Percentiles rank a stretch among this genome's conserved stretches.
Evolutionary conservation across 2,888 invertebrate species (phyloP).

Genomic region (Myathropa florea): DNA sequence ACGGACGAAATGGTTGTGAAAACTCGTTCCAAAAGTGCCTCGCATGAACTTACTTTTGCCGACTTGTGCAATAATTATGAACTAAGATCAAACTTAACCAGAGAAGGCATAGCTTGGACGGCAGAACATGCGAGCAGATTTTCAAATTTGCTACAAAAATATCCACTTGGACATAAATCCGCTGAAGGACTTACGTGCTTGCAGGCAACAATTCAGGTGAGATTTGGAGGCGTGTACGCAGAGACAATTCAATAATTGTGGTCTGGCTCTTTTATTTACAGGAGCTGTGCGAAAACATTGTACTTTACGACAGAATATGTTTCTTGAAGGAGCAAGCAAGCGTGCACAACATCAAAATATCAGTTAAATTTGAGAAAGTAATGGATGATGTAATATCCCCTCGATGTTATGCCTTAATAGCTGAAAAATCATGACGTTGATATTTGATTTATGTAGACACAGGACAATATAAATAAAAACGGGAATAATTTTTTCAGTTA

Average conservation of each 20-base stretch:
- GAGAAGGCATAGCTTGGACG: constrained; percentile 72
- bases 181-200: constrained; percentile 79
- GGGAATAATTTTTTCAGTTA: background rate
- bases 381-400: constrained; percentile 85
- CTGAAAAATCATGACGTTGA: constrained; percentile 79
- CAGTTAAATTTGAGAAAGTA: constrained; percentile 82
- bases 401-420: constrained; percentile 84
- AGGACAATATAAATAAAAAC: background rate
- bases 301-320: constrained; percentile 82
- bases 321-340: constrained; percentile 79
- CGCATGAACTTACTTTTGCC: constrained; percentile 59
- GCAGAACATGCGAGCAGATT: constrained; percentile 72
- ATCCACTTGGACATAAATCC: constrained; percentile 76
- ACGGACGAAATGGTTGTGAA: constrained; percentile 77
- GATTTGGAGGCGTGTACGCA: background rate
- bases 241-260: background rate
- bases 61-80: constrained; percentile 71
- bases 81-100: constrained; percentile 71
- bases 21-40: constrained; percentile 34
- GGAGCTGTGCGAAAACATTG: constrained; percentile 83
- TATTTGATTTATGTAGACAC: background rate
- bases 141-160: constrained; percentile 68
- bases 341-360: constrained; percentile 77
- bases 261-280: constrained; percentile 75
- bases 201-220: constrained; percentile 82